Percentiles rank a stretch among this genome's conserved stretches.
Evolutionary conservation across 1,140 invertebrate species (phyloP).

Genomic region (Euura saliciscinereae): DNA sequence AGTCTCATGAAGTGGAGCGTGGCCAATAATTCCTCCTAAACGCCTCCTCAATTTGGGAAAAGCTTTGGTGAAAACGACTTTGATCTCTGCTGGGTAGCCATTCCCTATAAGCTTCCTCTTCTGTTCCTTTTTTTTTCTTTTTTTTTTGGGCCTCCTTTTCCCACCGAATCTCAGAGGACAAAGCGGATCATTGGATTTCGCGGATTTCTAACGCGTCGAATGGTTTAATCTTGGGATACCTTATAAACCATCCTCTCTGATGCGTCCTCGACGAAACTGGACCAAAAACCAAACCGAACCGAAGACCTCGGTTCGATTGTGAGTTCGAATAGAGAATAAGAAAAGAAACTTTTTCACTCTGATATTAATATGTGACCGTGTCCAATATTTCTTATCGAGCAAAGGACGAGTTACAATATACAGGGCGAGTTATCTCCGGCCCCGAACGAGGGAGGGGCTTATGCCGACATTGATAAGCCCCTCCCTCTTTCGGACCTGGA

Average conservation of each 20-base stretch:
- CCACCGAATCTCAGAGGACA: background rate
- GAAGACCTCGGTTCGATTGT: background rate
- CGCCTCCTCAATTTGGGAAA: background rate
- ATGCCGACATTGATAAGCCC: too few relatives aligned
- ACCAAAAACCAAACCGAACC: background rate
- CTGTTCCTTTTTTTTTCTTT: too few relatives aligned
- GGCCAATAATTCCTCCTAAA: background rate
- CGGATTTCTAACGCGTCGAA: background rate
- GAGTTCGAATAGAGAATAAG: background rate
- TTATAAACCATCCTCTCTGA: background rate
- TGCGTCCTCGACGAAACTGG: background rate
- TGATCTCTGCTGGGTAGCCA: background rate
- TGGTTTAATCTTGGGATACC: background rate
- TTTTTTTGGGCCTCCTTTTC: background rate
- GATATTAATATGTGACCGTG: too few relatives aligned
- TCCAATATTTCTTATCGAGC: too few relatives aligned
- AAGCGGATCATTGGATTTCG: slow-evolving; percentile 1
- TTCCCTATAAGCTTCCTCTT: background rate
- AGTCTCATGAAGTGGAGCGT: background rate
- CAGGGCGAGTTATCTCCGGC: too few relatives aligned
- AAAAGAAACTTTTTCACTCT: too few relatives aligned
- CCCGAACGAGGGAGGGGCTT: too few relatives aligned
- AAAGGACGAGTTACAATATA: too few relatives aligned
- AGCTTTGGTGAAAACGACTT: background rate
- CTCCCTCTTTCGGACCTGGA: too few relatives aligned